phyloP scores from a whole-genome alignment of 64 coral and sea anemone genomes.

The Pocillopora verrucosa region DNA sequence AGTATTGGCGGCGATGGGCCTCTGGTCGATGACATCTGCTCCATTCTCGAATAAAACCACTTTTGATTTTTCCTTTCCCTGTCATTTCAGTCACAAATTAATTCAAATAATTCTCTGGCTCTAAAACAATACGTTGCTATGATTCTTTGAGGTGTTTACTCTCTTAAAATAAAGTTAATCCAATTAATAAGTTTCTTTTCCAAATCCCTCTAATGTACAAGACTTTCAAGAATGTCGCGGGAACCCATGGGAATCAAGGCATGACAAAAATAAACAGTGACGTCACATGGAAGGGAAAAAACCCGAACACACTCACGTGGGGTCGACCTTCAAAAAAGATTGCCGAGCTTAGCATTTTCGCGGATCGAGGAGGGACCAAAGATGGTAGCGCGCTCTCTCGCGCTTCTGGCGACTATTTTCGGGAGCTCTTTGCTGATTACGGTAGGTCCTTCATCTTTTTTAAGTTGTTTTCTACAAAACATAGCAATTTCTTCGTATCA shows the following conservation, averaged over 20 bases:
- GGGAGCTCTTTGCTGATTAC: conserved; percentile 13
- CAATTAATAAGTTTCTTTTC: too few relatives aligned
- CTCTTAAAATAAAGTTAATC: too few relatives aligned
- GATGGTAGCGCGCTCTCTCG: background rate
- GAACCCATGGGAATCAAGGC: background rate
- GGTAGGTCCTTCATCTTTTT: background rate
- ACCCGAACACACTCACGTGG: conserved; percentile 32
- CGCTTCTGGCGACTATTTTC: background rate
- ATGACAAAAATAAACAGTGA: conserved; percentile 9
- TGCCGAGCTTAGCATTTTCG: conserved; percentile 4
- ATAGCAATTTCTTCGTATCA: background rate
- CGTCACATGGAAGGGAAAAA: conserved; percentile 8
- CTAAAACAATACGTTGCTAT: too few relatives aligned
- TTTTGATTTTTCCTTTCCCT: too few relatives aligned
- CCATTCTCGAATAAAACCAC: too few relatives aligned
- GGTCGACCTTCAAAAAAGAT: background rate
- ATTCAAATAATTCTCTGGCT: too few relatives aligned
- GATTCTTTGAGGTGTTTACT: too few relatives aligned
- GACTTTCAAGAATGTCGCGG: too few relatives aligned
- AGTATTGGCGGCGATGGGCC: too few relatives aligned
- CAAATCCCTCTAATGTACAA: too few relatives aligned
- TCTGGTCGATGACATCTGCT: too few relatives aligned
- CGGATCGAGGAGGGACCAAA: background rate
- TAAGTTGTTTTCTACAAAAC: background rate
- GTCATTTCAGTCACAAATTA: too few relatives aligned